Evolutionary conservation across 2,888 invertebrate genomes (phyloP).

Genomic region (Xanthorhoe spadicearia): DNA sequence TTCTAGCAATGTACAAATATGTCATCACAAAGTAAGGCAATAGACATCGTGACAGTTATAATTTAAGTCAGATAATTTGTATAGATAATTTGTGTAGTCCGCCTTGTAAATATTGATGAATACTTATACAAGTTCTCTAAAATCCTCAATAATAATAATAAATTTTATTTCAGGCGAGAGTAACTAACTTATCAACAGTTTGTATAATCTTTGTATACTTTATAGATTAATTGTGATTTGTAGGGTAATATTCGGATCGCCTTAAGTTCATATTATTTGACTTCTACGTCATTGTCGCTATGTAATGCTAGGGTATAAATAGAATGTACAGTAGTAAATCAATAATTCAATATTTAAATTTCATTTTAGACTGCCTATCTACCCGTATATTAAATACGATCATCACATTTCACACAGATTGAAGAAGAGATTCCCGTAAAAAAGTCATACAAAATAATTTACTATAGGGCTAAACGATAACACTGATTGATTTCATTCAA

Average conservation of each 20-base stretch:
- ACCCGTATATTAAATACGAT: neutral
- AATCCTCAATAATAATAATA: too few species aligned
- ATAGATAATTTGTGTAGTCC: too few species aligned
- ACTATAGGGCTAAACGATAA: conserved; percentile 40
- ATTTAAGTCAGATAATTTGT: neutral
- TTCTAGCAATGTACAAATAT: neutral
- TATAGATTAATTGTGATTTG: too few species aligned
- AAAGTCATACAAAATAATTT: conserved; percentile 34
- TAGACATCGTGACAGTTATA: neutral
- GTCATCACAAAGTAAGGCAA: neutral
- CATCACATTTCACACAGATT: conserved; percentile 10
- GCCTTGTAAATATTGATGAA: too few species aligned
- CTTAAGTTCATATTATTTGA: neutral
- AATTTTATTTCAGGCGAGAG: too few species aligned
- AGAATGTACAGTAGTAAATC: neutral
- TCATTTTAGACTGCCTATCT: neutral
- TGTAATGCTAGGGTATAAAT: neutral
- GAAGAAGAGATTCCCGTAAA: conserved; percentile 18
- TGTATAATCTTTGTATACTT: too few species aligned
- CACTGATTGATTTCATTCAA: conserved; percentile 59
- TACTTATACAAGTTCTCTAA: too few species aligned
- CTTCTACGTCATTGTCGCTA: neutral
- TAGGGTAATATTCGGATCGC: too few species aligned
- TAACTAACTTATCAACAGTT: too few species aligned
- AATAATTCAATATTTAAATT: neutral